Conservation (phyloP, 1,140 invertebrate genomes). For the Panulirus ornatus region DNA sequence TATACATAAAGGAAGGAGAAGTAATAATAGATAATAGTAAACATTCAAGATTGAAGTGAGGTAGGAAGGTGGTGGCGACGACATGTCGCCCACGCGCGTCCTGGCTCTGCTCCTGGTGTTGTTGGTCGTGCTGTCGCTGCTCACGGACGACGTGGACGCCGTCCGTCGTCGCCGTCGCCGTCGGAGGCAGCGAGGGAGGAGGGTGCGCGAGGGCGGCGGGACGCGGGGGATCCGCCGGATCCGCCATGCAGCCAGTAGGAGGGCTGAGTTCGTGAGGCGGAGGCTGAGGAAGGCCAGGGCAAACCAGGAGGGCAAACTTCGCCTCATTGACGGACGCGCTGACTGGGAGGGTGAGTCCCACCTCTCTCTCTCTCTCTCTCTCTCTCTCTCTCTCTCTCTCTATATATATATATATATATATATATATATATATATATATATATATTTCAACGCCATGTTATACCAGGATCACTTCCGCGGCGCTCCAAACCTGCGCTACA, state of each 20-base stretch:
- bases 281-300: slow-evolving; percentile 58
- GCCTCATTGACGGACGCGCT: slow-evolving; percentile 59
- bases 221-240: slow-evolving; percentile 19
- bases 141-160: slow-evolving; percentile 53
- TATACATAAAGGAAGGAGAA: too few species aligned
- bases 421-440: too few species aligned
- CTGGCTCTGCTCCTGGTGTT: slow-evolving; percentile 23
- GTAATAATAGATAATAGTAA: too few species aligned
- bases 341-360: slow-evolving; percentile 67
- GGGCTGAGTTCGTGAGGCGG: slow-evolving; percentile 69
- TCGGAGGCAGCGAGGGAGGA: slow-evolving; percentile 24
- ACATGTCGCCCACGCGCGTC: slow-evolving; percentile 51
- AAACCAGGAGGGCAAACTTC: slow-evolving; percentile 36
- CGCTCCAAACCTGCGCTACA: too few species aligned
- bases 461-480: too few species aligned
- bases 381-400: too few species aligned
- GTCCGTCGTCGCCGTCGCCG: slow-evolving; percentile 49
- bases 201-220: slow-evolving; percentile 18
- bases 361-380: too few species aligned
- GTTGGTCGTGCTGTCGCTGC: slow-evolving; percentile 44
- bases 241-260: slow-evolving; percentile 56
- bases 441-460: too few species aligned
- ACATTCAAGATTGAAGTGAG: too few species aligned
- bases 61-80: not conserved
- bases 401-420: too few species aligned